Base-by-base conservation (phyloP, 2,113 vertebrate species). In the Oostethus manadensis region DNA sequence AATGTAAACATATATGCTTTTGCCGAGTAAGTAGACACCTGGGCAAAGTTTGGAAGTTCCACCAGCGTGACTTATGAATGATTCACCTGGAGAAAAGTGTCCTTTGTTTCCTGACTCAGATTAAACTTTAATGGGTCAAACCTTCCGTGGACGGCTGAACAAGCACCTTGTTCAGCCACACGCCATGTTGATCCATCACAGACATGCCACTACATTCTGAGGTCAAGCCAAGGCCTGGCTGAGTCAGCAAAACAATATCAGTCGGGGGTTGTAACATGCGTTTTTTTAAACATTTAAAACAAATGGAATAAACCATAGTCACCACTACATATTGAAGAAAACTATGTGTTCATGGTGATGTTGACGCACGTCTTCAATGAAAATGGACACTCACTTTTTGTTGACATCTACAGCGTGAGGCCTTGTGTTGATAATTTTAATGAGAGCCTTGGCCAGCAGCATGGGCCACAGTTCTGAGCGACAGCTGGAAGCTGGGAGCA, bases 401-500 rank as follows among this genome's bases (percentile, higher is more conserved):
- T 86, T 93, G 76, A 92, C 90, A 67, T 98, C 71, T 73, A 97
- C 97, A 82, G 97, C 91, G 53, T 98, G 88, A 55, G 90, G 94
- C 86, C 98, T 98, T 67, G 89, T 85, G 74, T 86, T 93, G 74
- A 92, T 90, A 65, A 99, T 72, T 74, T 98, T 98, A 82, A 99
- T 91, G 51, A 99, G 88, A 56, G 90, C 95, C 87, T 99, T 99
- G 62, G 91, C 86, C 79, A 98, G 70, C 69, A 99, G 74, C 94
- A 98, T 90, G 35, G 97, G 94, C 97, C 97, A 99, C 58, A 99
- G 91, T 81, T 98, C 95, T 73, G 71, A 76, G 38, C 89, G 80
- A 79, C 66, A 89, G 11, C 88, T 73, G 72, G 93, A 92, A 62
- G 89, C 79, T 56, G 96, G 97, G 48, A 98, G 92, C 73, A 98